These are phyloP conservation scores for Halichoeres trimaculatus DNA, from an alignment of 2,113 vertebrate genomes.

Conservation along the genomic window DNA sequence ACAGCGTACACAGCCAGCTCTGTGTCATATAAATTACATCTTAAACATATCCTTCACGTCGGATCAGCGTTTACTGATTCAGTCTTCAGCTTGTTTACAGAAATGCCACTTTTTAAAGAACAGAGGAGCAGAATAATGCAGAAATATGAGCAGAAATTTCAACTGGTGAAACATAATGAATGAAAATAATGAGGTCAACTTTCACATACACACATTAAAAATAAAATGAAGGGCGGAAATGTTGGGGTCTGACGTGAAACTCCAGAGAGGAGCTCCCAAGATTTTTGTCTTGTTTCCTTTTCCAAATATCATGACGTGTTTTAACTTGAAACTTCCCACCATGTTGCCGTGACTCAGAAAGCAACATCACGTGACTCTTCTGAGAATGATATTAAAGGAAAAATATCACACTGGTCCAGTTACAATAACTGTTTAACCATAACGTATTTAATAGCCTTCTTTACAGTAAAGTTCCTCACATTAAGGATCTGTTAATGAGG, in stretches of 20 bases:
- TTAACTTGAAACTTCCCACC: too few species aligned
- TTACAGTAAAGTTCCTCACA: background rate
- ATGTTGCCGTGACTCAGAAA: too few species aligned
- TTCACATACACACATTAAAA: background rate
- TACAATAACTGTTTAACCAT: too few species aligned
- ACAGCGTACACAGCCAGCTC: conserved; percentile 4
- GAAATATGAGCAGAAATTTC: too few species aligned
- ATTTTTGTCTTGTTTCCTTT: too few species aligned
- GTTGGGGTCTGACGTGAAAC: background rate
- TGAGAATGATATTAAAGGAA: too few species aligned
- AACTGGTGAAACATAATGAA: too few species aligned
- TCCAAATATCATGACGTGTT: too few species aligned
- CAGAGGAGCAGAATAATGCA: too few species aligned
- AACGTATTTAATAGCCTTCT: background rate
- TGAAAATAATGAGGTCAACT: conserved; percentile 35
- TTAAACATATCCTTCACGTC: conserved; percentile 20
- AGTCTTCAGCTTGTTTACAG: background rate
- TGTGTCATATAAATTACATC: conserved; percentile 6
- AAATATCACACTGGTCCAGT: too few species aligned
- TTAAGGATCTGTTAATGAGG: background rate
- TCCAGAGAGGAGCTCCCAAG: background rate
- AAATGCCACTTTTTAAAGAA: background rate
- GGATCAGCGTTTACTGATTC: background rate
- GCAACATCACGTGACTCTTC: too few species aligned
- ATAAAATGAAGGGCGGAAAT: background rate